Evolutionary conservation across 1,140 invertebrate species (phyloP).

Genomic region (Trichogramma pretiosum): DNA sequence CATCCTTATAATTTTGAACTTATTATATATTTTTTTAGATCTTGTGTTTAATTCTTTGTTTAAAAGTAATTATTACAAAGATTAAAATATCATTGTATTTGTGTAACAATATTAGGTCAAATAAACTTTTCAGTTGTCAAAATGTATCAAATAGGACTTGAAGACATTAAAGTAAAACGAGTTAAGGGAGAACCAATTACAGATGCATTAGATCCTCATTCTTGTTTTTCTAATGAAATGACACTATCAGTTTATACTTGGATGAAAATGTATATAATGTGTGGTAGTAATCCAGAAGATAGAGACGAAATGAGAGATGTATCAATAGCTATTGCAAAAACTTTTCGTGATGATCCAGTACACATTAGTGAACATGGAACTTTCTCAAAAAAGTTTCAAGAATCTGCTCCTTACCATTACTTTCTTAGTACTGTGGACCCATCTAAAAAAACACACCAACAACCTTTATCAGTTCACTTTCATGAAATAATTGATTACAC

Average conservation of each 20-base stretch:
- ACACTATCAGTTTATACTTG: slow-evolving; percentile 5
- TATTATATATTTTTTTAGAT: too few relatives aligned
- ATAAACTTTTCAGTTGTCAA: too few relatives aligned
- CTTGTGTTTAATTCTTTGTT: too few relatives aligned
- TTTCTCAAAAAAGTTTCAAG: slow-evolving; percentile 57
- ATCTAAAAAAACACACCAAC: slow-evolving; percentile 51
- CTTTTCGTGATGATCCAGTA: slow-evolving; percentile 21
- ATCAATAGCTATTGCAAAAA: slow-evolving; percentile 21
- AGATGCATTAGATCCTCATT: too few relatives aligned
- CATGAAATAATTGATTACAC: slow-evolving; percentile 69
- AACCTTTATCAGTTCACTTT: slow-evolving; percentile 59
- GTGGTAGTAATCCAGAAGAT: not conserved
- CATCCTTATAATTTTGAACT: too few relatives aligned
- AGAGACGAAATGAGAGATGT: slow-evolving; percentile 24
- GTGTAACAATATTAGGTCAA: too few relatives aligned
- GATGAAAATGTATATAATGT: slow-evolving; percentile 11
- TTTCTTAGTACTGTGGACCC: slow-evolving; percentile 68
- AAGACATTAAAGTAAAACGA: too few relatives aligned
- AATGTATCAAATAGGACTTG: too few relatives aligned
- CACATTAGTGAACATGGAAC: slow-evolving; percentile 37
- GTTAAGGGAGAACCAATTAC: too few relatives aligned
- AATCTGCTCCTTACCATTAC: slow-evolving; percentile 64
- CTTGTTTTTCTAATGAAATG: too few relatives aligned
- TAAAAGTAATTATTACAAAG: too few relatives aligned
- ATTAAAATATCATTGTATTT: too few relatives aligned